phyloP scores from a whole-genome alignment of 2,797 vertebrate species.

The Atherinosoma microstoma region DNA sequence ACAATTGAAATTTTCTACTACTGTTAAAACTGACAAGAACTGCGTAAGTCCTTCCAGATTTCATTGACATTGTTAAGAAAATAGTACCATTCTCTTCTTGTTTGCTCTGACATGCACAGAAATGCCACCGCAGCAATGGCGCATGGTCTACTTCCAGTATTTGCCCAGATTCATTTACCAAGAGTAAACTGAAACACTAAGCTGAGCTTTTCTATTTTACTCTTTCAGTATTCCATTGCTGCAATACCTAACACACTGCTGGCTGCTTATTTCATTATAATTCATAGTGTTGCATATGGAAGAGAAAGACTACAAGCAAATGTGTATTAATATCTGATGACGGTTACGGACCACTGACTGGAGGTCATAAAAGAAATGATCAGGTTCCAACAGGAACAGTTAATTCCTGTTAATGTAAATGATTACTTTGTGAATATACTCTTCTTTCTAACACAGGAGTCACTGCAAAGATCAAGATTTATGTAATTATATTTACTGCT shows the following conservation, averaged over 20 bases:
- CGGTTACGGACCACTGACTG: not conserved
- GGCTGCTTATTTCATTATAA: not conserved
- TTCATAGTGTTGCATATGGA: constrained; percentile 1
- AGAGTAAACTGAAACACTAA: constrained; percentile 19
- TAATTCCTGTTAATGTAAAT: not conserved
- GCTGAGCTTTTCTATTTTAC: constrained; percentile 6
- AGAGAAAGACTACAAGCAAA: constrained; percentile 5
- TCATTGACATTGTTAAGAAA: no score
- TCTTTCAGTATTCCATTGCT: constrained; percentile 13
- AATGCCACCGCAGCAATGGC: not conserved
- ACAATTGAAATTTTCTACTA: not conserved
- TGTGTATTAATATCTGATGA: not conserved
- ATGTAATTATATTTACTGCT: not conserved
- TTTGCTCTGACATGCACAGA: not conserved
- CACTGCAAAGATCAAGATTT: not conserved
- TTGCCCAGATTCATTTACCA: not conserved
- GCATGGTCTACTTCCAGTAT: not conserved
- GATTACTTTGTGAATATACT: constrained; percentile 10
- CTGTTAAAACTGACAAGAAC: not conserved
- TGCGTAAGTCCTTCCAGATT: not conserved
- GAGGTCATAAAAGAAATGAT: not conserved
- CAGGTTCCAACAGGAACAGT: not conserved
- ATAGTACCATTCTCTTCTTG: not conserved
- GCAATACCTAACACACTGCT: constrained; percentile 1
- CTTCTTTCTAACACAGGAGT: not conserved